A percentile compares a stretch with the other conserved stretches of the same genome.
Conservation (phyloP, 2,888 invertebrate species). For the Argynnis bischoffii region DNA sequence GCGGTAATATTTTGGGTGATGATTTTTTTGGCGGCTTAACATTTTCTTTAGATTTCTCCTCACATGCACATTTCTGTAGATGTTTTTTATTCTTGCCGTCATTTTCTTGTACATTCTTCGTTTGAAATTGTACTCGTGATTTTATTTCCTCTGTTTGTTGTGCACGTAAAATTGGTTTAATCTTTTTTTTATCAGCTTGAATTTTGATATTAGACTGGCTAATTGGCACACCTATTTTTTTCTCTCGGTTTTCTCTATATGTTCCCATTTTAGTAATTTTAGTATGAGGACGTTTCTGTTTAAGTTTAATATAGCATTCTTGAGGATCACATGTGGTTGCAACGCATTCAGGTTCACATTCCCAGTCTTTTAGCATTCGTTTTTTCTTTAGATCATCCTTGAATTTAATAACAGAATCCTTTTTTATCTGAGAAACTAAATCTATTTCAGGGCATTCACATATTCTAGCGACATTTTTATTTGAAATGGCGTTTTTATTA, state of each 20-base stretch:
- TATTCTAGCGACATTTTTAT: background rate
- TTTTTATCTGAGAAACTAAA: conserved; percentile 46
- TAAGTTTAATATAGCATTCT: conserved; percentile 47
- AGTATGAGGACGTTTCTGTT: background rate
- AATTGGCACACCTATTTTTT: conserved; percentile 18
- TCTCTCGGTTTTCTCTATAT: conserved; percentile 5
- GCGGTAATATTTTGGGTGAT: background rate
- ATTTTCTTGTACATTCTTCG: background rate
- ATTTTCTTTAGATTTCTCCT: too few relatives aligned
- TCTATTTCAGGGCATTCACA: conserved; percentile 25
- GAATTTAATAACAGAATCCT: conserved; percentile 53
- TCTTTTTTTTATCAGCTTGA: conserved; percentile 23
- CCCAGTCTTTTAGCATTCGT: conserved; percentile 44
- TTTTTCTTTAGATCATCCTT: conserved; percentile 49
- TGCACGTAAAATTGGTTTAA: conserved; percentile 23
- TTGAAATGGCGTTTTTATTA: conserved; percentile 4
- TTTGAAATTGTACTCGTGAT: background rate
- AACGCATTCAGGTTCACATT: conserved; percentile 45
- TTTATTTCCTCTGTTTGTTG: conserved; percentile 4
- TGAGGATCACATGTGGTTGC: conserved; percentile 47
- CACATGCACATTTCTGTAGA: too few relatives aligned
- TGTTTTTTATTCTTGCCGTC: too few relatives aligned
- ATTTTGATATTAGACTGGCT: conserved; percentile 21
- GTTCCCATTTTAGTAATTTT: conserved; percentile 1
- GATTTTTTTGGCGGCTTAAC: conserved; percentile 4